phyloP scores from a whole-genome alignment of 2,797 vertebrate genomes.

The Gobionotothen gibberifrons region DNA sequence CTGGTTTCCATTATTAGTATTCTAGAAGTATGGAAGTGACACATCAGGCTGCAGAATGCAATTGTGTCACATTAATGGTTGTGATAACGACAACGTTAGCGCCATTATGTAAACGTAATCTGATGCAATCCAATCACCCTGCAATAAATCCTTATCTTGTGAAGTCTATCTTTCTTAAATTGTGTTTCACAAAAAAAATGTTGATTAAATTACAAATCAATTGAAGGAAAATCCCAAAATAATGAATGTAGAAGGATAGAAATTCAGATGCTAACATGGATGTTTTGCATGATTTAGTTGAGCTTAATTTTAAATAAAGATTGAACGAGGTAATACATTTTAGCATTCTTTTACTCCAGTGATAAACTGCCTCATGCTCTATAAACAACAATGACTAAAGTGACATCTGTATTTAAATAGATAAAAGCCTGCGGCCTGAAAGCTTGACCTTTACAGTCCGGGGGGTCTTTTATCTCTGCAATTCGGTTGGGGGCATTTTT shows the following conservation, averaged over 20 bases:
- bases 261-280: too few species aligned
- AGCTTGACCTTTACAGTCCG: background rate
- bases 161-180: too few species aligned
- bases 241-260: too few species aligned
- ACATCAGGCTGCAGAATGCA: background rate
- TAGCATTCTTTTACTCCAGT: background rate
- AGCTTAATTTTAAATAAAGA: background rate
- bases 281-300: too few species aligned
- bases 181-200: too few species aligned
- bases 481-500: background rate
- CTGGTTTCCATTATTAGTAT: background rate
- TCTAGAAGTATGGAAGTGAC: background rate
- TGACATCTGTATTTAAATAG: constrained; percentile 5
- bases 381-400: background rate
- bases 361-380: background rate
- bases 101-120: background rate
- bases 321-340: background rate
- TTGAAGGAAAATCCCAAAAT: too few species aligned
- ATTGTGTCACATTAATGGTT: background rate
- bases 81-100: background rate
- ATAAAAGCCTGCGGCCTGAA: background rate
- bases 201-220: too few species aligned
- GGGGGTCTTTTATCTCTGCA: background rate
- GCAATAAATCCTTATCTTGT: background rate
- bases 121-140: background rate